Conservation (phyloP, 2,113 vertebrate genomes). For the Cheilinus undulatus region DNA sequence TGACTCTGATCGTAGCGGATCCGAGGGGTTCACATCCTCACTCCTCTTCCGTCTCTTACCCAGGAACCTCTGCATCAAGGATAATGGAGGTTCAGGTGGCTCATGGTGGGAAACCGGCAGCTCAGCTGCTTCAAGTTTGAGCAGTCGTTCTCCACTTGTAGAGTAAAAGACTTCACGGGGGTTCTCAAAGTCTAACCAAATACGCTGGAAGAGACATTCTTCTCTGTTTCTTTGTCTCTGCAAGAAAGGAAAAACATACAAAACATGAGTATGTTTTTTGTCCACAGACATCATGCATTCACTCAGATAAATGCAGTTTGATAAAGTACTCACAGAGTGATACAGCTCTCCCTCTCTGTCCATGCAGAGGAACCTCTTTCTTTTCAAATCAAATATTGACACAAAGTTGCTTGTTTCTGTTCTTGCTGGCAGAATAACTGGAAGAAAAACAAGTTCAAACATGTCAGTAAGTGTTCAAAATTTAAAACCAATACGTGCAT, state of each 20-base stretch:
- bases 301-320: background rate
- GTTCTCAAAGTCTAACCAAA: conserved; percentile 30
- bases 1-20: conserved; percentile 82
- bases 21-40: conserved; percentile 79
- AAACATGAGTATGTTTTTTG: background rate
- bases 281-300: background rate
- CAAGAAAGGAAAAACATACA: background rate
- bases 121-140: conserved; percentile 79
- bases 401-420: conserved; percentile 81
- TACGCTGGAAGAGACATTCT: conserved; percentile 53
- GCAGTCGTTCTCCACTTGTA: conserved; percentile 72
- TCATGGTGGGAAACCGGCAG: conserved; percentile 54
- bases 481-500: background rate
- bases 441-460: conserved; percentile 15
- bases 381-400: conserved; percentile 87
- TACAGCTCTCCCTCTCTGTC: conserved; percentile 82
- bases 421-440: conserved; percentile 79
- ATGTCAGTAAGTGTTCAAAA: background rate
- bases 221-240: conserved; percentile 44
- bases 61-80: conserved; percentile 77
- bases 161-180: conserved; percentile 83
- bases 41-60: conserved; percentile 84
- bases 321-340: conserved; percentile 87
- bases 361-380: conserved; percentile 86
- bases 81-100: conserved; percentile 71